Base-by-base conservation (phyloP, 2,113 vertebrate genomes). In the Corythornis cristatus region DNA sequence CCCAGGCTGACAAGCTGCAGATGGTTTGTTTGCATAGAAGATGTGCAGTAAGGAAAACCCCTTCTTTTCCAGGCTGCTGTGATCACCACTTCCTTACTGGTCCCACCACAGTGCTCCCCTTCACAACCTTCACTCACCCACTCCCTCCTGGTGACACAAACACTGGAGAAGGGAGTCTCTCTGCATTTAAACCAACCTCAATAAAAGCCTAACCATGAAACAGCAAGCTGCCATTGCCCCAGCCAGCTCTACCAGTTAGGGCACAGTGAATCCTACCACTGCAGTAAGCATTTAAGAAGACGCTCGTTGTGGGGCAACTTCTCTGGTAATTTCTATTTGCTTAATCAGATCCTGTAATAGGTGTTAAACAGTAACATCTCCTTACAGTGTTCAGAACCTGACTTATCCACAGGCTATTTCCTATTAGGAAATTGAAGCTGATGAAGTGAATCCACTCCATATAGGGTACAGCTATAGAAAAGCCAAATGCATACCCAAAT, bases 271-370 rank as follows among this genome's bases (percentile, higher is more conserved):
- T 37, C 8, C 46, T 67, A 45, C 68, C 40, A 72, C 75, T 61
- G 80, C 46, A 80, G 61, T 28, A 73, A 83, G 67, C 2, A 1
- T 57, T 90, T 88, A 83, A 78, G 40, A 70, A 95, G 90, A 78
- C 35, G 57, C 37, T 37, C 37, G 11, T 37, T 90, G 93, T 88
- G 80, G 96, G 80, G 53, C 48, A 88, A 90, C 83, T 88, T 75
- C 83, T 90, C 65, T 37, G 77, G 83, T 57, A 90, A 94, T 95
- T 94, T 92, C 68, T n/a, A 65, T 92, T 86, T 86, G 57, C 73
- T 96, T 90, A 86, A 95, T 84, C 92, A 96, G 83, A 75, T 53
- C 61, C 76, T 53, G 53, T 56, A 92, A 78, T 18, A 75, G 88
- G 75, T 0, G 2, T 71, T 88, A 95, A 93, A 95, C 54, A 72